Conservation (phyloP, 2,797 vertebrate species). For the Yasuhikotakia modesta region DNA sequence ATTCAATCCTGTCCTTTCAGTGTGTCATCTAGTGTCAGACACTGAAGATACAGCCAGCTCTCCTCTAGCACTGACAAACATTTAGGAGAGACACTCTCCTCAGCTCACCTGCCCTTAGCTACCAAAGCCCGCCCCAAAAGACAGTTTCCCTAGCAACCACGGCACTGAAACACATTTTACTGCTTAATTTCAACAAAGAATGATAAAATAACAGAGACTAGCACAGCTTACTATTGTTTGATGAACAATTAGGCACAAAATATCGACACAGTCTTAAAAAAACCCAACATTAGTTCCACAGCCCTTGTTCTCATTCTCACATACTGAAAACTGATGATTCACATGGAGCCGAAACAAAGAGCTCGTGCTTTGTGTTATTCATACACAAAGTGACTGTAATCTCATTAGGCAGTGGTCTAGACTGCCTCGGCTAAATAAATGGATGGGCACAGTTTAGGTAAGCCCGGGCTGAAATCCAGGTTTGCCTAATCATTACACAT, state of each 20-base stretch:
- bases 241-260: slow-evolving; percentile 27
- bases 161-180: slow-evolving; percentile 44
- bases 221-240: slow-evolving; percentile 39
- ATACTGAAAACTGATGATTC: not conserved
- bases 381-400: slow-evolving; percentile 46
- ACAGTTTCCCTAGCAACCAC: slow-evolving; percentile 57
- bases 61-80: slow-evolving; percentile 33
- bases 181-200: slow-evolving; percentile 48
- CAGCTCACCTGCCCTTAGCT: slow-evolving; percentile 54
- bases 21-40: slow-evolving; percentile 16
- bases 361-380: slow-evolving; percentile 35
- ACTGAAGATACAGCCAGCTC: slow-evolving; percentile 13
- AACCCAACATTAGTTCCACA: slow-evolving; percentile 23
- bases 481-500: not conserved
- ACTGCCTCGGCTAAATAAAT: slow-evolving; percentile 48
- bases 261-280: slow-evolving; percentile 6
- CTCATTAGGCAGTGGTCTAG: slow-evolving; percentile 56
- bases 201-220: slow-evolving; percentile 22
- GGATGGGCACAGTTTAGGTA: slow-evolving; percentile 40
- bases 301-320: not conserved
- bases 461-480: slow-evolving; percentile 17
- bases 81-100: slow-evolving; percentile 36
- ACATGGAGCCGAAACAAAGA: not conserved
- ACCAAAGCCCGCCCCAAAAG: slow-evolving; percentile 48
- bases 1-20: not conserved